Percentiles rank a stretch among this genome's conserved stretches.
These are phyloP conservation scores for Scolopax bukidnonensis DNA, from an alignment of 2,797 vertebrate genomes.

Conservation along the genomic window DNA sequence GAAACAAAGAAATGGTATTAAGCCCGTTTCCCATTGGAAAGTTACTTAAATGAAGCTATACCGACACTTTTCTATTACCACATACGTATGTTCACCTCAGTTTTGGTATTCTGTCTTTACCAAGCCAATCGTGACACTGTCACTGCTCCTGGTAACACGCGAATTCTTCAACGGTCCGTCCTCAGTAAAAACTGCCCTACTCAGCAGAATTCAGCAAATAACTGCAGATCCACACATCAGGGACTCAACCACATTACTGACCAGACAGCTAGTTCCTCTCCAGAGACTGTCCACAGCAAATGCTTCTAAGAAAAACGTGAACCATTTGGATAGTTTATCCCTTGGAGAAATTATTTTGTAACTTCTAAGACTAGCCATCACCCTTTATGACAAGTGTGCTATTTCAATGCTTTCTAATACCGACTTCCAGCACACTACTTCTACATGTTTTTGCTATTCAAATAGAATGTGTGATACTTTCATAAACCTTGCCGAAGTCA, in stretches of 20 bases:
- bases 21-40: not conserved
- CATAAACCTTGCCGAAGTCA: not conserved
- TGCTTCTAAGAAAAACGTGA: not conserved
- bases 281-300: not conserved
- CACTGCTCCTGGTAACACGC: not conserved
- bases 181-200: not conserved
- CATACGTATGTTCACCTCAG: accelerated
- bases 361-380: not conserved
- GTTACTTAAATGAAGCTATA: not conserved
- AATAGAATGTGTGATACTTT: not conserved
- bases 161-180: not conserved
- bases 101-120: not conserved
- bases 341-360: not conserved
- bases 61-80: not conserved
- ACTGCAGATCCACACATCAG: not conserved
- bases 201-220: not conserved
- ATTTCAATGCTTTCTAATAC: conserved; percentile 3
- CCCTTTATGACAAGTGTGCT: not conserved
- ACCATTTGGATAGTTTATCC: not conserved
- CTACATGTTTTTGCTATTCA: not conserved
- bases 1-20: not conserved
- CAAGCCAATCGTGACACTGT: not conserved
- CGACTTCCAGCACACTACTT: not conserved
- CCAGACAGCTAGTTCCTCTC: not conserved
- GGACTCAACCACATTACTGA: not conserved